Evolutionary conservation across 2,797 vertebrate genomes (phyloP).

Genomic region (Leucoraja ocellata): DNA sequence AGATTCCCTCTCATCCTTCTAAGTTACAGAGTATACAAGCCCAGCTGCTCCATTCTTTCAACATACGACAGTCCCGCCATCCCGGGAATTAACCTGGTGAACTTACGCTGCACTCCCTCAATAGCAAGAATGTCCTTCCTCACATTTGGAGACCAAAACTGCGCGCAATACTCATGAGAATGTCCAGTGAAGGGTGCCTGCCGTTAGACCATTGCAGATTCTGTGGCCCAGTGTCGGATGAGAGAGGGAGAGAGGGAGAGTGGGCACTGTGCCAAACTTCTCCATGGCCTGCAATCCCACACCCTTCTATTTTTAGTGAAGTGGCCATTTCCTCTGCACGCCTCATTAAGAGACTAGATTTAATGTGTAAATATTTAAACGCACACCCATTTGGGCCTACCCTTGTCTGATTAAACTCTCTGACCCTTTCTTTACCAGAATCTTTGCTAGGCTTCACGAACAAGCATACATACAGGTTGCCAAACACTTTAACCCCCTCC

Average conservation of each 20-base stretch:
- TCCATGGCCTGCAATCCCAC: background rate
- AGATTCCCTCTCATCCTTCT: too few species aligned
- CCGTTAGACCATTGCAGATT: background rate
- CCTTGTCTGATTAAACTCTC: background rate
- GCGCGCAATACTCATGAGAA: background rate
- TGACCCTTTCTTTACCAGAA: background rate
- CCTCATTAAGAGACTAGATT: constrained; percentile 18
- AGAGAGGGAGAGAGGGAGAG: background rate
- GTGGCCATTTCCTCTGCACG: constrained; percentile 9
- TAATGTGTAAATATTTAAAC: constrained; percentile 25
- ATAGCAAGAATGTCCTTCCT: too few species aligned
- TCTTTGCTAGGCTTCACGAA: background rate
- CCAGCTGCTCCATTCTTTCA: too few species aligned
- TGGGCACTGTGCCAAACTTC: background rate
- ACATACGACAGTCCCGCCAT: too few species aligned
- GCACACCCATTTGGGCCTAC: background rate
- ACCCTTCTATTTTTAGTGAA: constrained; percentile 35
- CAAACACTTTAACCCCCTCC: too few species aligned
- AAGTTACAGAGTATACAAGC: too few species aligned
- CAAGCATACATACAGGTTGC: too few species aligned
- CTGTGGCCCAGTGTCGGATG: background rate
- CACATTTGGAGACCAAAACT: too few species aligned
- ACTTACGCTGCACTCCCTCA: too few species aligned
- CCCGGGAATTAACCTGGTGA: too few species aligned
- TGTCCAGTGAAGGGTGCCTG: background rate